Evolutionary conservation across 2,797 vertebrate genomes (phyloP).

Genomic region (Vultur gryphus): DNA sequence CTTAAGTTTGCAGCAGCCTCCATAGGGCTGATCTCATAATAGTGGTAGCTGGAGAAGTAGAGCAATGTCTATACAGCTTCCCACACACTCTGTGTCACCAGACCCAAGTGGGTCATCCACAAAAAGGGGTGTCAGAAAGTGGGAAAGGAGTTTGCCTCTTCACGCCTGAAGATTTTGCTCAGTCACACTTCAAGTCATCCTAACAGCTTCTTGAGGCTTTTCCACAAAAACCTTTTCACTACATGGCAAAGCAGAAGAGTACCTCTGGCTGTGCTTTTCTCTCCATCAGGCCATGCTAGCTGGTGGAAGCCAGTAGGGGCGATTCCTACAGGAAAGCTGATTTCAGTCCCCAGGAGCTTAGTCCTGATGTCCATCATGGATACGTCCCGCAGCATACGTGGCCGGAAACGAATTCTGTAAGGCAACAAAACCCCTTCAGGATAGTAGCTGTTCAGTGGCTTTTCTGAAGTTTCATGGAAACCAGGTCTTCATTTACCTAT

Average conservation of each 20-base stretch:
- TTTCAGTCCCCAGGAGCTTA: constrained; percentile 84
- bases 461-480: not conserved
- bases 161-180: not conserved
- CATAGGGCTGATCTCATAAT: not conserved
- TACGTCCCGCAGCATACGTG: constrained; percentile 84
- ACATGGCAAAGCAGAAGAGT: not conserved
- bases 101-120: not conserved
- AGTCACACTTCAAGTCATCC: not conserved
- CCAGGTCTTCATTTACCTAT: not conserved
- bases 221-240: not conserved
- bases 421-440: not conserved
- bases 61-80: not conserved
- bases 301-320: constrained; percentile 90
- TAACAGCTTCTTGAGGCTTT: not conserved
- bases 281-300: constrained; percentile 90
- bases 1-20: not conserved
- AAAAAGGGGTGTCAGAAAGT: not conserved
- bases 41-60: not conserved
- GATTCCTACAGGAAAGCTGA: constrained; percentile 89
- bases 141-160: not conserved
- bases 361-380: constrained; percentile 83
- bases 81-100: not conserved
- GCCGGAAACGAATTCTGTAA: constrained; percentile 84
- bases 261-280: constrained; percentile 92
- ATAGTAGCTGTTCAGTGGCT: not conserved